Evolutionary conservation across 1,140 invertebrate species (phyloP).

Genomic region (Drosophila kanapiae): DNA sequence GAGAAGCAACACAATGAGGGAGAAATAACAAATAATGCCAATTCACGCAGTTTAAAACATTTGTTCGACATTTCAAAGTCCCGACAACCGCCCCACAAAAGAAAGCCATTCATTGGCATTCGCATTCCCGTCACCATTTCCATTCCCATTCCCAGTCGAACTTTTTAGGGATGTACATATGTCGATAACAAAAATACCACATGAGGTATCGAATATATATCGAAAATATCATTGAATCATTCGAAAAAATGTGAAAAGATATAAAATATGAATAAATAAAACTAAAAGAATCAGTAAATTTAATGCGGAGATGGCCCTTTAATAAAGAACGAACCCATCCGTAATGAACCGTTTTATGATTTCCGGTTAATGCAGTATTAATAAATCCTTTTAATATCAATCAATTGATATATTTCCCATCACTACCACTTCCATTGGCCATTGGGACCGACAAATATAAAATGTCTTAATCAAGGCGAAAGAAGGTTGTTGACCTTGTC

Average conservation of each 20-base stretch:
- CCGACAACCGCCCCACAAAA: slow-evolving; percentile 60
- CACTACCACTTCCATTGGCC: slow-evolving; percentile 1
- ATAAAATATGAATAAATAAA: background rate
- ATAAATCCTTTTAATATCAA: background rate
- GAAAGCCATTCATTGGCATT: slow-evolving; percentile 62
- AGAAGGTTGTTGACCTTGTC: slow-evolving; percentile 75
- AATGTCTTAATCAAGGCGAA: slow-evolving; percentile 67
- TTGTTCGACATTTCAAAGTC: slow-evolving; percentile 79
- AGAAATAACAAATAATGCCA: slow-evolving; percentile 61
- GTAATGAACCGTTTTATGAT: no score
- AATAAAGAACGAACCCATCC: no score
- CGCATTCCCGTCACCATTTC: slow-evolving; percentile 21
- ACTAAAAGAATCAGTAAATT: background rate
- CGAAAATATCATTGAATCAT: background rate
- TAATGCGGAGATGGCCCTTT: no score
- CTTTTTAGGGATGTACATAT: background rate
- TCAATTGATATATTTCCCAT: background rate
- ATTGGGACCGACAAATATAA: slow-evolving; percentile 35
- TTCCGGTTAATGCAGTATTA: no score
- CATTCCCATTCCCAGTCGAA: slow-evolving; percentile 6
- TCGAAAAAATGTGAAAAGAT: no score
- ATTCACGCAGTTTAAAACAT: slow-evolving; percentile 84
- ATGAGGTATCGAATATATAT: background rate
- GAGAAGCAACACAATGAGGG: slow-evolving; percentile 26
- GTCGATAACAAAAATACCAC: background rate